These are phyloP conservation scores for Percina caprodes DNA, from an alignment of 2,113 vertebrate genomes.

Conservation along the genomic window DNA sequence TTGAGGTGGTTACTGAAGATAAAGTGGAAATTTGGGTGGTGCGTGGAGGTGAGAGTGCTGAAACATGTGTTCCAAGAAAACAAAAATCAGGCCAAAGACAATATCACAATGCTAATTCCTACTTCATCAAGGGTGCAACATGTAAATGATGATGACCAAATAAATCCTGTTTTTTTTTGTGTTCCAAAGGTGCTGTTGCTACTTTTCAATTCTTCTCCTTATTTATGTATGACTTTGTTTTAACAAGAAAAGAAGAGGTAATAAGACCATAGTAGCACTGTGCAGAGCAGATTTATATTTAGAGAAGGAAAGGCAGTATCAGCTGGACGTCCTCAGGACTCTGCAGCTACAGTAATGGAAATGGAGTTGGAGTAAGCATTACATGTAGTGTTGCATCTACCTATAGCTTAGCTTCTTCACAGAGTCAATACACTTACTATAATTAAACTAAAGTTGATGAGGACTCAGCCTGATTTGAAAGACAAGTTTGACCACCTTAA, in stretches of 20 bases:
- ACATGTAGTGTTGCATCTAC: not conserved
- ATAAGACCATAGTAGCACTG: not conserved
- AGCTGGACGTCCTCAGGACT: not conserved
- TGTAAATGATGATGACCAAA: not conserved
- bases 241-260: not conserved
- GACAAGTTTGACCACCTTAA: not conserved
- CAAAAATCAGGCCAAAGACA: slow-evolving; percentile 7
- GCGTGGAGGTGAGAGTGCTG: not conserved
- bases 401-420: not conserved
- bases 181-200: not conserved
- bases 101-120: not conserved
- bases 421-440: not conserved
- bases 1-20: not conserved
- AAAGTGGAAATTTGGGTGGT: accelerated
- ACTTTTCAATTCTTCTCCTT: not conserved
- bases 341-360: not conserved
- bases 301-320: not conserved
- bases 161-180: not conserved
- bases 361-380: not conserved
- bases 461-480: not conserved
- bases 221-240: not conserved
- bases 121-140: not conserved
- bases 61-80: slow-evolving; percentile 16
- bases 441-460: not conserved
- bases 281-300: not conserved